Evolutionary conservation across 2,797 vertebrate genomes (phyloP).

Genomic region (Poecile montanus): DNA sequence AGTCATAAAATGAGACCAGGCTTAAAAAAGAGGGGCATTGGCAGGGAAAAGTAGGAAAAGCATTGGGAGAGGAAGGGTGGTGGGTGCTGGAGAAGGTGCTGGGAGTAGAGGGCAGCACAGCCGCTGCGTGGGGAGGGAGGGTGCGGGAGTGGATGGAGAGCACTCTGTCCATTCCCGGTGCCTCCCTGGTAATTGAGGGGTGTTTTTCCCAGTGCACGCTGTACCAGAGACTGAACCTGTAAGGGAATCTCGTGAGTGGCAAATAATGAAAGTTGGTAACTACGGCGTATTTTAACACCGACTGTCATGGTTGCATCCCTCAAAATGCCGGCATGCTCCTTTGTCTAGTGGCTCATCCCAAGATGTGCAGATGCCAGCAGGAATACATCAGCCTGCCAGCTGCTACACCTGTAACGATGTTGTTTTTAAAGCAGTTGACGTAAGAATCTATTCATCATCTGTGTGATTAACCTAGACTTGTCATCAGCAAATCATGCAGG

Average conservation of each 20-base stretch:
- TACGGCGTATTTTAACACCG: background rate
- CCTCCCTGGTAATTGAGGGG: fast-evolving
- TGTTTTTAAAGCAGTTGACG: conserved; percentile 35
- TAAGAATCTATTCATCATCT: conserved; percentile 58
- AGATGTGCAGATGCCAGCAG: conserved; percentile 29
- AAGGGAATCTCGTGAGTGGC: background rate
- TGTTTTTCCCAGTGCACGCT: background rate
- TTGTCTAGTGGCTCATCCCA: conserved; percentile 50
- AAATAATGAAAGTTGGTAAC: conserved; percentile 8
- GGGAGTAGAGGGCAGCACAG: background rate
- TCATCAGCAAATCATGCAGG: conserved; percentile 19
- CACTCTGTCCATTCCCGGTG: fast-evolving
- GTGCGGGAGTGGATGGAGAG: background rate
- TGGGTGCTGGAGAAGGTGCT: background rate
- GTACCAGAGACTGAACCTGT: background rate
- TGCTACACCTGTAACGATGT: conserved; percentile 33
- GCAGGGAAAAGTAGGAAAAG: background rate
- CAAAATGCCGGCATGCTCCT: conserved; percentile 58
- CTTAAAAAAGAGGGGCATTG: background rate
- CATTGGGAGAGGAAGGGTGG: background rate
- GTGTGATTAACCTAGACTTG: conserved; percentile 55
- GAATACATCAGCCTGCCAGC: background rate
- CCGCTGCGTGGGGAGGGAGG: background rate
- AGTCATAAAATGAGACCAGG: background rate
- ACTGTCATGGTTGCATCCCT: conserved; percentile 29